Conservation (phyloP, 2,888 invertebrate species). For the Tachystola acroxantha region DNA sequence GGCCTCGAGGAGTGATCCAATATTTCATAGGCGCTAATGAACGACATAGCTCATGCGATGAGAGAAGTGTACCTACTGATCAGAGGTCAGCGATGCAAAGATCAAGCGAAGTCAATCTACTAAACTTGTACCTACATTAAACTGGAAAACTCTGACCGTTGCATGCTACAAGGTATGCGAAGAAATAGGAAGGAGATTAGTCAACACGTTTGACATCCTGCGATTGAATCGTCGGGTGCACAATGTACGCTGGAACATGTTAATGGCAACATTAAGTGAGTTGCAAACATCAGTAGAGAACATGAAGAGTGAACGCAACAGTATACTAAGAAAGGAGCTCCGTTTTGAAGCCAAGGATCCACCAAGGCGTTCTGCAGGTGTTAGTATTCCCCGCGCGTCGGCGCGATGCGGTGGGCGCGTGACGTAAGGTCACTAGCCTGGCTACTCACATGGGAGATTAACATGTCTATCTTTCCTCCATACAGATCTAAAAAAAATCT, state of each 20-base stretch:
- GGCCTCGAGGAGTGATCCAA: conserved; percentile 24
- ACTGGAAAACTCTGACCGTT: background rate
- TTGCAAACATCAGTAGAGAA: conserved; percentile 39
- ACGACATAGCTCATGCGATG: conserved; percentile 20
- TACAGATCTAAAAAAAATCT: too few relatives aligned
- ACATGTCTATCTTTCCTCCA: conserved; percentile 34
- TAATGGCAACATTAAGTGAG: conserved; percentile 13
- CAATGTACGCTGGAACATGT: conserved; percentile 10
- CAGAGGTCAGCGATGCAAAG: conserved; percentile 21
- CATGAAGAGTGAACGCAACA: conserved; percentile 58
- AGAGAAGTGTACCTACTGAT: conserved; percentile 16
- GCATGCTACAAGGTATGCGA: background rate
- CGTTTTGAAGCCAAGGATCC: conserved; percentile 78
- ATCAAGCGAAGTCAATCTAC: conserved; percentile 17
- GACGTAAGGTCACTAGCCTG: conserved; percentile 71
- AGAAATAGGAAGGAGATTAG: conserved; percentile 6
- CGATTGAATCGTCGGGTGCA: conserved; percentile 8
- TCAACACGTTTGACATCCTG: conserved; percentile 12
- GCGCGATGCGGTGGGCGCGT: conserved; percentile 59
- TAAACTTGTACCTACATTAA: background rate
- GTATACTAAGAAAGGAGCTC: conserved; percentile 72
- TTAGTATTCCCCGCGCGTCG: conserved; percentile 71
- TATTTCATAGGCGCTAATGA: conserved; percentile 25
- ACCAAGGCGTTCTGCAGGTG: conserved; percentile 69
- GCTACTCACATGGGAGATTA: conserved; percentile 67